Evolutionary conservation across 2,113 vertebrate species (phyloP).

Genomic region (Campylomormyrus numenius): DNA sequence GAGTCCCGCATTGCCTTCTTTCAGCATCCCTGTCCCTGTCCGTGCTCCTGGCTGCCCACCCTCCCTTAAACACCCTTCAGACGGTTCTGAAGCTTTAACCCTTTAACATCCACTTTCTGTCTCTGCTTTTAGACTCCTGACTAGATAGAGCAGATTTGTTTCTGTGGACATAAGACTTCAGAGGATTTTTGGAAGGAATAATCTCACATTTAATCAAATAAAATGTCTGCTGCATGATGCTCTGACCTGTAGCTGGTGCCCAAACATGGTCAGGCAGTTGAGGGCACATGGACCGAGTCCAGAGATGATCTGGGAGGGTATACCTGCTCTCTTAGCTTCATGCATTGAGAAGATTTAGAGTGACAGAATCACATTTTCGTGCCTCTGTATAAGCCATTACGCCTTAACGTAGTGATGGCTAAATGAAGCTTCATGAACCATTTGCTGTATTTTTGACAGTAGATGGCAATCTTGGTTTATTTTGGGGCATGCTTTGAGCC

Average conservation of each 20-base stretch:
- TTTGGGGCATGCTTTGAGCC: background rate
- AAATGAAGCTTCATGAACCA: background rate
- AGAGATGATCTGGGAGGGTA: background rate
- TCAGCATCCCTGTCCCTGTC: background rate
- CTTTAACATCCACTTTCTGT: background rate
- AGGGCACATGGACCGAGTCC: background rate
- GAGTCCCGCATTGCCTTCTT: slow-evolving; percentile 51
- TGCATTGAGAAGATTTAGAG: background rate
- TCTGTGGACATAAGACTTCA: background rate
- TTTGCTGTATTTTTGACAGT: background rate
- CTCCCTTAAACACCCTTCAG: background rate
- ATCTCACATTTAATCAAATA: background rate
- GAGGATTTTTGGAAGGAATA: background rate
- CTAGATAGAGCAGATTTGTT: background rate
- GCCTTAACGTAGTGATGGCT: background rate
- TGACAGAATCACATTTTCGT: background rate
- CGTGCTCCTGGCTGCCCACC: background rate
- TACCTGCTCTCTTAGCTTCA: background rate
- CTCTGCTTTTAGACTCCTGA: background rate
- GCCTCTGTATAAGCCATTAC: background rate
- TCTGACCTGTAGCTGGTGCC: background rate
- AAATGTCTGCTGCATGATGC: background rate
- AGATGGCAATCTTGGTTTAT: background rate
- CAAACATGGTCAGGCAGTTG: background rate
- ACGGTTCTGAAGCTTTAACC: background rate